Percentiles rank a stretch among this genome's conserved stretches.
These are phyloP conservation scores for Atopsyche davidsoni DNA, from an alignment of 1,140 invertebrate species.

Conservation along the genomic window DNA sequence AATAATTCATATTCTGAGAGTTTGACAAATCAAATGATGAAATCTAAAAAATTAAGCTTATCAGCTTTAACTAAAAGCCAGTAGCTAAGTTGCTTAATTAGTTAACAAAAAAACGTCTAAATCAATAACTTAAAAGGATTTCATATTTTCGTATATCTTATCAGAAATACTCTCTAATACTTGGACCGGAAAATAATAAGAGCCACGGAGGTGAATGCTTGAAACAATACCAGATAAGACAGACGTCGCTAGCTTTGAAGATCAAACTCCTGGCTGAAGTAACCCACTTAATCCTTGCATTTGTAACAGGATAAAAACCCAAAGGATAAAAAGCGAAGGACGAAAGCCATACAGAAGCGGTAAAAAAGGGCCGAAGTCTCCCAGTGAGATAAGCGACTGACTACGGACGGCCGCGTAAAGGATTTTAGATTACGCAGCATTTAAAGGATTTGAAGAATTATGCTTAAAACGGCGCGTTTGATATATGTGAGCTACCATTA, in stretches of 20 bases:
- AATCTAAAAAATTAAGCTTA: too few relatives aligned
- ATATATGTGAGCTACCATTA: too few relatives aligned
- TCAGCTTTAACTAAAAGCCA: too few relatives aligned
- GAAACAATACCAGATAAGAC: constrained; percentile 24
- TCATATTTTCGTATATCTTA: constrained; percentile 8
- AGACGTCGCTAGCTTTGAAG: constrained; percentile 9
- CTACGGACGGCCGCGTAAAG: too few relatives aligned
- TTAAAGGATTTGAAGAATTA: too few relatives aligned
- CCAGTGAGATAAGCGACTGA: too few relatives aligned
- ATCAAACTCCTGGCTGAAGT: constrained; percentile 12
- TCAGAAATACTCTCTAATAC: constrained; percentile 17
- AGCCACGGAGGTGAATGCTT: constrained; percentile 10
- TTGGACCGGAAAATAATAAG: constrained; percentile 21
- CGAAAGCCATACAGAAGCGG: neutral
- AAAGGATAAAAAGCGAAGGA: constrained; percentile 11
- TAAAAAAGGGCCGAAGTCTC: neutral
- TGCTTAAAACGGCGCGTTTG: too few relatives aligned
- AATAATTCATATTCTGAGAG: too few relatives aligned
- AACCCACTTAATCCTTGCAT: constrained; percentile 24
- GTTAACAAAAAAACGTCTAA: too few relatives aligned
- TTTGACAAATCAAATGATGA: too few relatives aligned
- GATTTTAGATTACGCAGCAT: too few relatives aligned
- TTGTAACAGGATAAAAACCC: constrained; percentile 23
- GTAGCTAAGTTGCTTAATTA: too few relatives aligned
- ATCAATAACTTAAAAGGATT: neutral